phyloP scores from a whole-genome alignment of 2,797 vertebrate genomes.

The Chlorospingus semifuscus region DNA sequence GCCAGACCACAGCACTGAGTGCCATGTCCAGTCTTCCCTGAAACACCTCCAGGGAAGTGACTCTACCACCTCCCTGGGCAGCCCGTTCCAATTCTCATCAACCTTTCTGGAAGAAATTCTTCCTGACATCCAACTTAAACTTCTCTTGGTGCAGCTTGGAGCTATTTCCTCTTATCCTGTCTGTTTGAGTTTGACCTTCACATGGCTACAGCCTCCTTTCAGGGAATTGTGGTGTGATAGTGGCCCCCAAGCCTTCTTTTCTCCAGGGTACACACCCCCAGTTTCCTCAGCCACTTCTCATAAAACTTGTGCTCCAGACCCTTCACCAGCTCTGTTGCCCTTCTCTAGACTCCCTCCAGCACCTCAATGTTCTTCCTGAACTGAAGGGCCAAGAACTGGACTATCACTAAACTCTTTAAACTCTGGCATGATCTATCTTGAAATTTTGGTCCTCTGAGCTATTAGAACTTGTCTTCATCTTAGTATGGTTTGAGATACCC shows the following conservation, averaged over 20 bases:
- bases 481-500: background rate
- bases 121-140: background rate
- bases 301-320: background rate
- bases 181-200: background rate
- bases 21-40: fast-evolving
- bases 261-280: background rate
- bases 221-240: background rate
- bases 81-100: background rate
- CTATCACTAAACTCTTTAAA: background rate
- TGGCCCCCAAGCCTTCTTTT: background rate
- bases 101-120: background rate
- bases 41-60: background rate
- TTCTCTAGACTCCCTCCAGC: background rate
- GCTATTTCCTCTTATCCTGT: background rate
- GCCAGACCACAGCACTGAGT: background rate
- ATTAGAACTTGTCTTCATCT: background rate
- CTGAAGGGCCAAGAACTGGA: background rate
- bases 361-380: background rate
- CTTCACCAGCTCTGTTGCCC: background rate
- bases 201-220: background rate
- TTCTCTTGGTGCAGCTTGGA: background rate
- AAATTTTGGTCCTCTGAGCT: background rate
- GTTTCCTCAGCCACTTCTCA: background rate
- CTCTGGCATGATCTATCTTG: background rate
- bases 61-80: background rate